Conservation (phyloP, 2,797 vertebrate species). For the Spinibarbus caldwelli region DNA sequence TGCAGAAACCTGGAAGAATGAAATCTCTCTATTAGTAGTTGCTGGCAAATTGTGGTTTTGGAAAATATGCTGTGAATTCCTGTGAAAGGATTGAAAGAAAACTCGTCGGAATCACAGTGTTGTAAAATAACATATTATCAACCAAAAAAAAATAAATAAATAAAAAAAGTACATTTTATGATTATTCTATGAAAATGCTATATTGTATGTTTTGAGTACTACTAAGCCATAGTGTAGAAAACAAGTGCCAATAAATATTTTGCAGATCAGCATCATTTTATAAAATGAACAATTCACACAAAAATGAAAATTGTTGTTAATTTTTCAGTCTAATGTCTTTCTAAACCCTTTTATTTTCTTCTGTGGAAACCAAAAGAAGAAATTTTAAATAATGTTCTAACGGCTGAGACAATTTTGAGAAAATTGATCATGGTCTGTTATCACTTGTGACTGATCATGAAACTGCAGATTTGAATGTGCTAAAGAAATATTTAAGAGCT, state of each 20-base stretch:
- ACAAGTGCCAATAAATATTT: not conserved
- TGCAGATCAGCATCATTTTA: not conserved
- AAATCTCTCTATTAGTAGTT: slow-evolving; percentile 24
- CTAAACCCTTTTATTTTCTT: not conserved
- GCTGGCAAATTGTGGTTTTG: slow-evolving; percentile 3
- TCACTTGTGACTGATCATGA: not conserved
- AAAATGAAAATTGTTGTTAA: not conserved
- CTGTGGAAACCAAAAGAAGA: not conserved
- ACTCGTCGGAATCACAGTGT: not conserved
- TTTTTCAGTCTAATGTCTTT: not conserved
- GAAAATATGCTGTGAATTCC: not conserved
- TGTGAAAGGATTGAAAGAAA: not conserved
- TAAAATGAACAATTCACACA: not conserved
- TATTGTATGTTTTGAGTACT: not conserved
- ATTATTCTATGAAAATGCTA: not conserved
- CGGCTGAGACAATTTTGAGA: too few relatives aligned
- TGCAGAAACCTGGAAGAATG: slow-evolving; percentile 15
- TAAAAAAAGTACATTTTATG: too few relatives aligned
- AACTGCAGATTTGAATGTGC: not conserved
- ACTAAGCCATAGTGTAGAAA: not conserved
- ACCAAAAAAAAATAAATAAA: not conserved
- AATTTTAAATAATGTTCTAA: not conserved
- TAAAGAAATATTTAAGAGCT: not conserved
- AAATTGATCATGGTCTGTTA: not conserved
- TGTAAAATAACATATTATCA: not conserved